Base-by-base conservation (phyloP, 2,888 invertebrate species). In the Endotricha flammealis region DNA sequence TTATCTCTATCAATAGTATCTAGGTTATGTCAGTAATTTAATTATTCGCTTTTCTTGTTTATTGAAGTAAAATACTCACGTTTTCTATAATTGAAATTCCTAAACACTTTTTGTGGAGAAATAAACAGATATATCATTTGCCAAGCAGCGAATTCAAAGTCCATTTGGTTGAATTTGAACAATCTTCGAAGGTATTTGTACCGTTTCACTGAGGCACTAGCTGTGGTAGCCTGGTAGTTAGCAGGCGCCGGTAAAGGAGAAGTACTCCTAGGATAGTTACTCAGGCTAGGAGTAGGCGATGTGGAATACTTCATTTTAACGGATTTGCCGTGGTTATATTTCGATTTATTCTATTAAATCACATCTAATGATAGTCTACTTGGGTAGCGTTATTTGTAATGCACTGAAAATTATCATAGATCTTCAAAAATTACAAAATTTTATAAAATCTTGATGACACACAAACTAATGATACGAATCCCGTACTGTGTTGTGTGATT, bases 101-200 rank as follows among this genome's bases (percentile, higher is more conserved):
- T 91, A 72, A 97, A 97, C 22, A 99, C 97, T 90, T 97, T 98
- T 65, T 98, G 98, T 9, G 99, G 99, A 0, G 97, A 90, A 38
- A 95, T 90, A 66, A 99, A 95, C 44, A 99, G 87, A 73, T 98
- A 98, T 0, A 98, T 78, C 96, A 99, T 98, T 89, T 99, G 99
- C 99, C 99, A 99, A n/a, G 94, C 88, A 0, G 99, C 99, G 87
- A 97, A 99, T 73, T 99, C 98, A 85, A 99, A 99, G 82, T 99
- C 99, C 99, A 99, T 99, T 85, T 99, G 98, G 63, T 95, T 91
- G 67, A 97, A 97, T 76, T 95, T 95, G 41, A 96, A 88, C 41
- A 97, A 80, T 62, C 96, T 90, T 49, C 95, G 87, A 33, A 97
- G 82, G 77, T 96, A 96, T 85, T 94, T 94, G 79, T 94, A 95